Evolutionary conservation across 1,140 invertebrate species (phyloP), one percentile per base, ranked within the genome.

Genomic region (Fopius arisanus): DNA sequence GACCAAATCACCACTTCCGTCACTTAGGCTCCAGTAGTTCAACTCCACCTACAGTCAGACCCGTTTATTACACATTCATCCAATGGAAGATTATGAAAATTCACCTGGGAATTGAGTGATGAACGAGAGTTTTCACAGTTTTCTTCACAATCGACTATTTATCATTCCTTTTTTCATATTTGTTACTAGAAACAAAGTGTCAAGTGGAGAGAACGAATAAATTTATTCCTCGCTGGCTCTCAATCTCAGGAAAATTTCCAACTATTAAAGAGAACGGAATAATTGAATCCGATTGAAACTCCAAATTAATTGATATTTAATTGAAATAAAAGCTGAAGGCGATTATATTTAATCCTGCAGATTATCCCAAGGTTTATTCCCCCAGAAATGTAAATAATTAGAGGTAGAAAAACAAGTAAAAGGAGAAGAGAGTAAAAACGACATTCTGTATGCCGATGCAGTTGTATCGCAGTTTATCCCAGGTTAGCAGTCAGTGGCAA

Each of bases 361-460:
- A 37, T 37, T 37, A 37, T 12, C 33, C 12, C 33, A 12, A 4
- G 12, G 4, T 37, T 37, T 37, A 37, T 48, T 12, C 5, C 14
- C 14, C 43, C 43, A 48, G 14, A 5, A 65, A 65, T 3, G 29
- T 31, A 16, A 65, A 65, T 65, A 31, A 31, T 65, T 19, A 65
- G 26, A 7, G n/a, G 16, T 16, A 5, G 7, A 65, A 65, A 16
- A 65, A 16, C 0, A 31, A 65, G 14, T 2, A 3, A 28, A 62
- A 63, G 14, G 23, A 71, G 28, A 65, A 59, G 19, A 33, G 63
- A 62, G 63, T 75, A 79, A 68, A 78, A 77, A 77, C 68, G 76
- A 72, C 75, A 82, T 81, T 79, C 23, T 70, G 80, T 82, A 82
- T 82, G 81, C 80, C 73, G 68, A 70, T 75, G 73, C 23, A 72